phyloP scores from a whole-genome alignment of 2,797 vertebrate species.

The Schizothorax lantsangensis region DNA sequence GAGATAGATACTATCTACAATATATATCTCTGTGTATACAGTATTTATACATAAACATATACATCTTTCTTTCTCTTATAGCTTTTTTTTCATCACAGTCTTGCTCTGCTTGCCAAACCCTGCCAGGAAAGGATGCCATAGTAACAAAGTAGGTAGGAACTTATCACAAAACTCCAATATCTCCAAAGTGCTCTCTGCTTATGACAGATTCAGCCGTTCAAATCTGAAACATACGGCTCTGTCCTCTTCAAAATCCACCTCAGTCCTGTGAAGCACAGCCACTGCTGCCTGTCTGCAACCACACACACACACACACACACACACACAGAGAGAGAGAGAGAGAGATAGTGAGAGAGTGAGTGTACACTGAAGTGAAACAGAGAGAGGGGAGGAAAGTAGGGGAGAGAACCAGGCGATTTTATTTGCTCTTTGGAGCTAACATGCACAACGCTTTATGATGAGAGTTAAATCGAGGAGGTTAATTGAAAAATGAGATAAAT shows the following conservation, averaged over 20 bases:
- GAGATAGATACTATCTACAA: background rate
- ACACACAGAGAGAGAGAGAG: conserved; percentile 62
- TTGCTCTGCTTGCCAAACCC: conserved; percentile 41
- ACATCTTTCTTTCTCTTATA: background rate
- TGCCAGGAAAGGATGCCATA: conserved; percentile 63
- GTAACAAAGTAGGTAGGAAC: conserved; percentile 68
- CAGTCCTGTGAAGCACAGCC: conserved; percentile 79
- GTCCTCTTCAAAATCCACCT: conserved; percentile 73
- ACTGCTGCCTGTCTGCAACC: conserved; percentile 75
- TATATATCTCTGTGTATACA: background rate
- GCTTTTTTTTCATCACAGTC: background rate
- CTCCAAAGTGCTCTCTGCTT: conserved; percentile 77
- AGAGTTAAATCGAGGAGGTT: conserved; percentile 90
- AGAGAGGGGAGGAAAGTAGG: conserved; percentile 30
- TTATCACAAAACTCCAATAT: conserved; percentile 77
- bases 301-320: conserved; percentile 47
- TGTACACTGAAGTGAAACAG: conserved; percentile 21
- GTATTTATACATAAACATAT: background rate
- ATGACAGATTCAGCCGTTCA: conserved; percentile 74
- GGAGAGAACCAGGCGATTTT: conserved; percentile 69
- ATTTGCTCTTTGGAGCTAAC: conserved; percentile 88
- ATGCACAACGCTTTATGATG: conserved; percentile 80
- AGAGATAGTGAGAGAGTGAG: conserved; percentile 63
- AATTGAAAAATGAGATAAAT: conserved; percentile 98
- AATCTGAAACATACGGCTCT: conserved; percentile 80